Evolutionary conservation across 2,888 invertebrate genomes (phyloP), one percentile per base, ranked within the genome.

Genomic region (Ommatoiulus sabulosus): DNA sequence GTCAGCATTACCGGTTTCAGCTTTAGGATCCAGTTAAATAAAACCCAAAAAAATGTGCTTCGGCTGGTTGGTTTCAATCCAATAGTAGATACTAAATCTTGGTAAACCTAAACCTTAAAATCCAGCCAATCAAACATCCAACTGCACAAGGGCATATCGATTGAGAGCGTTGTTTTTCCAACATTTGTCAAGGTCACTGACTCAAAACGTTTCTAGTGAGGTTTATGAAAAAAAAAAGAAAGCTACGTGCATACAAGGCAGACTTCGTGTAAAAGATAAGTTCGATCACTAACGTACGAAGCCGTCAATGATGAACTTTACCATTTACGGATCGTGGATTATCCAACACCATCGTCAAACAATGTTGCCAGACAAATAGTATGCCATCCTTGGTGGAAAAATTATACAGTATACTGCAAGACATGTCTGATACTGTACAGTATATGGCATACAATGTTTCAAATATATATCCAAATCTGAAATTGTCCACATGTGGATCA

Each of bases 151-250:
- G 5, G n/a, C 15, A 3, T 57, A 57, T 57, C n/a, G 57, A 57
- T 57, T 57, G 57, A 17, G n/a, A 12, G 5, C 57, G 57, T 57
- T 57, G 57, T 57, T 57, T 57, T 57, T 57, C 57, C n/a, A 57
- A 57, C 57, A 57, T n/a, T 57, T 57, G 57, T 57, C 57, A 57
- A 57, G 57, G 57, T 57, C 57, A 57, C 57, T 57, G 57, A 57
- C 57, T 57, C 57, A 57, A 57, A 57, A 57, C n/a, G n/a, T 57
- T 17, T 57, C 57, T 17, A 57, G 17, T 57, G n/a, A 57, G 35
- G n/a, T 57, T 57, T n/a, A 57, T 7, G 57, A n/a, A 57, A 57
- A 35, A 35, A 35, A 35, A 35, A n/a, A 57, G 57, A 57, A 17
- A 17, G 17, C 57, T 57, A 57, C n/a, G 57, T 12, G 3, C 17